Evolutionary conservation across 1,140 invertebrate genomes (phyloP).

Genomic region (Trichomalopsis sarcophagae): DNA sequence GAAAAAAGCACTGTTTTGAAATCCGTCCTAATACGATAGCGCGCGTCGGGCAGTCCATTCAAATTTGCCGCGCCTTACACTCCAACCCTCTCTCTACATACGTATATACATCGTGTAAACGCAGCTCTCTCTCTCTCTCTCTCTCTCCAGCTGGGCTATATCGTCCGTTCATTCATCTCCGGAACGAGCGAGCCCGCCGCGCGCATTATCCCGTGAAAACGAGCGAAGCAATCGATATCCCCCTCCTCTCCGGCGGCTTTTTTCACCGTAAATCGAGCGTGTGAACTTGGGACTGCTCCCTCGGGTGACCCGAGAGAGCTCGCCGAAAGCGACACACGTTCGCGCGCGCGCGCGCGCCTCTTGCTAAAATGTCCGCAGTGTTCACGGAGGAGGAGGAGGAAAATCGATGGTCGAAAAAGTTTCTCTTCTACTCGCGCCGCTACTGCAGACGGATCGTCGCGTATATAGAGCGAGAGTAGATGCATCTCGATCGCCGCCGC

Average conservation of each 20-base stretch:
- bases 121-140: background rate
- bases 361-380: conserved; percentile 29
- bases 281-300: conserved; percentile 63
- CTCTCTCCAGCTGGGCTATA: background rate
- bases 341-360: background rate
- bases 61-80: conserved; percentile 16
- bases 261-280: conserved; percentile 61
- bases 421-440: conserved; percentile 52
- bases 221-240: conserved; percentile 48
- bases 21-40: background rate
- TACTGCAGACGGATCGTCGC: conserved; percentile 20
- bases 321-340: conserved; percentile 22
- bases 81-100: background rate
- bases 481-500: conserved; percentile 11
- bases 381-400: background rate
- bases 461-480: background rate
- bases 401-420: conserved; percentile 69
- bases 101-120: background rate
- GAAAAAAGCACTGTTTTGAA: background rate
- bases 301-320: conserved; percentile 51
- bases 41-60: conserved; percentile 21
- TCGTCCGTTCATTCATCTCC: conserved; percentile 50
- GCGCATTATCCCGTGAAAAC: conserved; percentile 50
- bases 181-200: conserved; percentile 24
- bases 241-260: background rate